Base-by-base conservation (phyloP, 1,140 invertebrate species). In the Danaus melanippus region DNA sequence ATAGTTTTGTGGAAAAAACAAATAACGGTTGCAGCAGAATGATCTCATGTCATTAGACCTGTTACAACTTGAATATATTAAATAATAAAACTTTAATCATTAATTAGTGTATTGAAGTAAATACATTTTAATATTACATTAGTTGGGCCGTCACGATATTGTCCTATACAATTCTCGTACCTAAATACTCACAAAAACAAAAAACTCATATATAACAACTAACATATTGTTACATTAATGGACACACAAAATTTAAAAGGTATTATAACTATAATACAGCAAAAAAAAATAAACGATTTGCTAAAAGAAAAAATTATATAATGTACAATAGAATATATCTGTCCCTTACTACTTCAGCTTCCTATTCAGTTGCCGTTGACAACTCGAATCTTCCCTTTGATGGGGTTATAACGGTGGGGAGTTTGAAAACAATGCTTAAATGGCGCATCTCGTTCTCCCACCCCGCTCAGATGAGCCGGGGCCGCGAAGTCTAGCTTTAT, bases 381-480 rank as follows among this genome's bases (percentile, higher is more conserved):
- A 11, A 41, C 47, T 8, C 7, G 8, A 49, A 5, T 8, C 12
- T 49, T 49, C 46, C 46, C 17, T 49, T n/a, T n/a, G n/a, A n/a
- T 49, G 42, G n/a, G 17, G n/a, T 40, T 10, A 52, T 63, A 58
- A 62, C 47, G 52, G 59, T 47, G 63, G 56, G 50, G 58, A 55
- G 51, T 55, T 46, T 39, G 58, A 61, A 61, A 59, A 61, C 50
- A 43, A 56, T 52, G 15, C 15, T 58, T 46, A 57, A 64, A 60
- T 60, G 53, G 61, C 46, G 32, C 56, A 64, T 62, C 56, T 56
- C 49, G 54, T 54, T 51, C 53, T 67, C 59, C 68, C 60, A 67
- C 68, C 67, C 68, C 68, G 68, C 67, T 64, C 63, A 47, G 62
- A 61, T 64, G 60, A 58, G 63, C 50, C 58, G 58, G 58, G 64